Conservation (phyloP, 2,888 invertebrate genomes). For the Ichneumoninae sp. region DNA sequence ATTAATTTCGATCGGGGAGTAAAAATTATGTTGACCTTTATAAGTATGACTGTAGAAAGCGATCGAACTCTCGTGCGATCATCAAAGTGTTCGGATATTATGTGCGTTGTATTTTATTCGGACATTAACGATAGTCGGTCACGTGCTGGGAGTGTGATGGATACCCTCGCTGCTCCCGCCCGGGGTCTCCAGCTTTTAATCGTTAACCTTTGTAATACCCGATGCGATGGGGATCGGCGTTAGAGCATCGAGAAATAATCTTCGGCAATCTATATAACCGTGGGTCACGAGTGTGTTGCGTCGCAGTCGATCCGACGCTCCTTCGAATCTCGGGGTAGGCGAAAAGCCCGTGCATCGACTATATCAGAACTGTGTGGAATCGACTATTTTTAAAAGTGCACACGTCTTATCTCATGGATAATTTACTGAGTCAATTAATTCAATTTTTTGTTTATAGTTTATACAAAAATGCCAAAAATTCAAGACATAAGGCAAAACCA, state of each 20-base stretch:
- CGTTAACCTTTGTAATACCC: constrained; percentile 55
- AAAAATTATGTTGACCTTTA: constrained; percentile 1
- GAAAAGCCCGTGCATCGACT: background rate
- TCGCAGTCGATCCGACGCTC: background rate
- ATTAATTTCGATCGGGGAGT: background rate
- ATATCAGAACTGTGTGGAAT: background rate
- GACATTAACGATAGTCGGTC: constrained; percentile 37
- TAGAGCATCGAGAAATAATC: constrained; percentile 41
- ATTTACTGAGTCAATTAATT: background rate
- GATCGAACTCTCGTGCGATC: constrained; percentile 38
- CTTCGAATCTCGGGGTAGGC: background rate
- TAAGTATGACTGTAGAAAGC: constrained; percentile 7
- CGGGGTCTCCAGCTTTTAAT: constrained; percentile 48
- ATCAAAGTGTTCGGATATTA: constrained; percentile 35
- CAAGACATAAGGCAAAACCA: background rate
- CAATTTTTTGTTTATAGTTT: background rate
- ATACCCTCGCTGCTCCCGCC: constrained; percentile 51
- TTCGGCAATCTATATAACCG: constrained; percentile 40
- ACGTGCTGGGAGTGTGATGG: constrained; percentile 54
- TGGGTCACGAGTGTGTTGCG: background rate
- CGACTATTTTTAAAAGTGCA: background rate
- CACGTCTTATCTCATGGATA: background rate
- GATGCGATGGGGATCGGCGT: constrained; percentile 23
- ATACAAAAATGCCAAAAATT: background rate
- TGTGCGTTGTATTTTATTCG: constrained; percentile 32